These are phyloP conservation scores for Calephelis nemesis DNA, from an alignment of 1,140 invertebrate species.

Conservation along the genomic window DNA sequence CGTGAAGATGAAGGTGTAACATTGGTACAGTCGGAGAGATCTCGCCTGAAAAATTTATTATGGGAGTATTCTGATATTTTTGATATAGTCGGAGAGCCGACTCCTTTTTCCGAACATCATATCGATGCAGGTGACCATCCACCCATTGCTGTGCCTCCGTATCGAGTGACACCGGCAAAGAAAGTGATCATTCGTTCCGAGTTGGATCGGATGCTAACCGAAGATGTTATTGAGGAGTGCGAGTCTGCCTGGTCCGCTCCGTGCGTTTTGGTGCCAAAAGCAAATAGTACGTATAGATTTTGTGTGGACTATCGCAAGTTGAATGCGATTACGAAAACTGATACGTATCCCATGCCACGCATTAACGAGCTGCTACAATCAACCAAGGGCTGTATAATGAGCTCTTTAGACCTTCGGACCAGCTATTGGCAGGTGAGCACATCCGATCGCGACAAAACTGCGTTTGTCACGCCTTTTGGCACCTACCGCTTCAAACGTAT, in stretches of 20 bases:
- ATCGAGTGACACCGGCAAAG: conserved; percentile 32
- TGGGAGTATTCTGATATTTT: too few relatives aligned
- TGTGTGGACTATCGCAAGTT: conserved; percentile 31
- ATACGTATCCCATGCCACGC: conserved; percentile 32
- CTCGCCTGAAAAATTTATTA: too few relatives aligned
- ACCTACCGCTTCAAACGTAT: not conserved
- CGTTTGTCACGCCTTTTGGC: not conserved
- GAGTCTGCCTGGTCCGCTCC: conserved; percentile 32
- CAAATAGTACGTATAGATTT: conserved; percentile 22
- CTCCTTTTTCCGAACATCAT: conserved; percentile 25
- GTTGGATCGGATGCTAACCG: conserved; percentile 30
- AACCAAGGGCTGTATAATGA: not conserved
- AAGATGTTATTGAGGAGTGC: conserved; percentile 27
- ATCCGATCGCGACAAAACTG: not conserved
- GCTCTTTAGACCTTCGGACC: not conserved
- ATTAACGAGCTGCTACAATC: conserved; percentile 22
- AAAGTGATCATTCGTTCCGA: conserved; percentile 10
- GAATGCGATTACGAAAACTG: conserved; percentile 31
- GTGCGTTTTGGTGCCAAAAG: conserved; percentile 33
- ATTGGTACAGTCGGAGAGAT: too few relatives aligned
- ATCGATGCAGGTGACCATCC: conserved; percentile 37
- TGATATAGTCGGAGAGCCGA: conserved; percentile 25
- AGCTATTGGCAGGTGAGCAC: not conserved
- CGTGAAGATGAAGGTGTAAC: too few relatives aligned
- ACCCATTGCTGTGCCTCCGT: conserved; percentile 45